These are phyloP conservation scores for Steinernema khuongi DNA, from an alignment of 1,140 invertebrate genomes.

Conservation along the genomic window DNA sequence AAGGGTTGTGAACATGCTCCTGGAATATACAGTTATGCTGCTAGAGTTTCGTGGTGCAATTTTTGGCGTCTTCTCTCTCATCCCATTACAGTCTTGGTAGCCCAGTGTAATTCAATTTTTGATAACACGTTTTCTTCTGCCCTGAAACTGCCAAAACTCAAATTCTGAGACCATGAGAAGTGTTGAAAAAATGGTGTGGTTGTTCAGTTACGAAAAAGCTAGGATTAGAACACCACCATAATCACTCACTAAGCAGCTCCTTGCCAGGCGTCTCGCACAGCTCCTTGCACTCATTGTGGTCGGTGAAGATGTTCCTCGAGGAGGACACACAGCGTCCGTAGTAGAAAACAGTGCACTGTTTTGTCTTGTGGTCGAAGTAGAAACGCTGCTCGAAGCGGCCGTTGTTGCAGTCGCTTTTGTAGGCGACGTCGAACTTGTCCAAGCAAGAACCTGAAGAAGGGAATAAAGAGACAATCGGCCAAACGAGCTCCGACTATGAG, in stretches of 20 bases:
- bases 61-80: too few species aligned
- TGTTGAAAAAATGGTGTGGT: too few species aligned
- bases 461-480: too few species aligned
- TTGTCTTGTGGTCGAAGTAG: conserved; percentile 47
- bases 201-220: too few species aligned
- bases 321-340: conserved; percentile 36
- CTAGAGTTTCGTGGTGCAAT: background rate
- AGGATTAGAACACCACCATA: too few species aligned
- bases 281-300: conserved; percentile 33
- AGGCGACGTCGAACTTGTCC: conserved; percentile 45
- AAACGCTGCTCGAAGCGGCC: conserved; percentile 44
- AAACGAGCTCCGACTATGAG: too few species aligned
- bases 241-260: conserved; percentile 29
- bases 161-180: too few species aligned
- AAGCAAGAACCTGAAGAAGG: conserved; percentile 41
- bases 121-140: too few species aligned
- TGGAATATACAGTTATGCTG: conserved; percentile 12
- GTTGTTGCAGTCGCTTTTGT: conserved; percentile 43
- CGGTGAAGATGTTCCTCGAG: conserved; percentile 35
- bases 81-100: too few species aligned
- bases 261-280: conserved; percentile 33
- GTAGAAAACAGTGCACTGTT: conserved; percentile 34
- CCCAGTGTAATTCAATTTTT: too few species aligned
- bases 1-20: conserved; percentile 46
- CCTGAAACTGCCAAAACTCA: too few species aligned